Percentiles rank a stretch among this genome's conserved stretches.
phyloP scores from a whole-genome alignment of 2,113 vertebrate species.

The Lonchura striata region DNA sequence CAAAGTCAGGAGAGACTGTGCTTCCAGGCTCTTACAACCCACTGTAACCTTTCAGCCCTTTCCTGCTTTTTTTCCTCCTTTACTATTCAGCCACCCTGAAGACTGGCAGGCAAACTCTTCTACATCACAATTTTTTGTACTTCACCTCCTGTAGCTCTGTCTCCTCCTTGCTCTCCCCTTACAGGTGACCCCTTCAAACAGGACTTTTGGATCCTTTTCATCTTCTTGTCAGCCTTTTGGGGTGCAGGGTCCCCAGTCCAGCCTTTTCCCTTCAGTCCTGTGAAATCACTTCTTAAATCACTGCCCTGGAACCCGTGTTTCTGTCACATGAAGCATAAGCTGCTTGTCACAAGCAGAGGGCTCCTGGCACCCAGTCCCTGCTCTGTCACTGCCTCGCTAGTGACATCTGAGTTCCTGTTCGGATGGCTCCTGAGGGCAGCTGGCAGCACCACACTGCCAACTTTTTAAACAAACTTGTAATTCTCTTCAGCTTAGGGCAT shows the following conservation, averaged over 20 bases:
- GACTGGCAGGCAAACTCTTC: neutral
- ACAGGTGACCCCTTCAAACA: neutral
- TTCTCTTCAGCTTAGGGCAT: rapidly evolving
- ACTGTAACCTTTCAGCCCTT: neutral
- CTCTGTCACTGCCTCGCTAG: neutral
- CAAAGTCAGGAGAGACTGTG: neutral
- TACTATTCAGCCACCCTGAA: neutral
- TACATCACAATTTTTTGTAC: neutral
- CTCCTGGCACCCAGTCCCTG: neutral
- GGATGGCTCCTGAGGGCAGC: neutral
- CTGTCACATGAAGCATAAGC: neutral
- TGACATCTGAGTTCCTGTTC: neutral
- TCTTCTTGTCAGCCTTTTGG: neutral
- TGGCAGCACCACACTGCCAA: rapidly evolving
- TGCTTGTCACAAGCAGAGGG: neutral
- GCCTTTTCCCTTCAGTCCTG: neutral
- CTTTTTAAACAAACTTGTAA: neutral
- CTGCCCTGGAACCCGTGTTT: neutral
- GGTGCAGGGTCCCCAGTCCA: neutral
- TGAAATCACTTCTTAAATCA: neutral
- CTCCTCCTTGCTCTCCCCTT: neutral
- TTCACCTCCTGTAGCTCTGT: neutral
- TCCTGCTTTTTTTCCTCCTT: neutral
- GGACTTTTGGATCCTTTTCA: neutral
- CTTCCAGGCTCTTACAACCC: neutral